A percentile compares a stretch with the other conserved stretches of the same genome.
phyloP scores from a whole-genome alignment of 2,888 invertebrate species.

The Marronus borbonicus region DNA sequence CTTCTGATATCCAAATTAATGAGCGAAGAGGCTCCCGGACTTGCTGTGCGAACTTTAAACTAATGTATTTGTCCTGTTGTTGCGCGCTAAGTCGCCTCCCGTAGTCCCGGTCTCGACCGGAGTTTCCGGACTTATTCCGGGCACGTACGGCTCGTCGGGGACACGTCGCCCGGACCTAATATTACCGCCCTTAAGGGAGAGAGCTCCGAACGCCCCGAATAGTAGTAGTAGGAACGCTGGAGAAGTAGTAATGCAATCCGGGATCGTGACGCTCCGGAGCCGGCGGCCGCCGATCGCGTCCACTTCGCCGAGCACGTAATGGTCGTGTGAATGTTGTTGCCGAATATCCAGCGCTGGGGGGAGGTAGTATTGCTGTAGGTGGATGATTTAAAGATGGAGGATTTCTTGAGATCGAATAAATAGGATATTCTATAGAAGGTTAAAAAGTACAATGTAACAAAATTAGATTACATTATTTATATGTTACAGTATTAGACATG shows the following conservation, averaged over 20 bases:
- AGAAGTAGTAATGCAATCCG: slow-evolving; percentile 1
- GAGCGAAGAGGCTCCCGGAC: background rate
- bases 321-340: too few relatives aligned
- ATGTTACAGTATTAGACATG: too few relatives aligned
- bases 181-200: slow-evolving; percentile 42
- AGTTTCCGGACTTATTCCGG: slow-evolving; percentile 43
- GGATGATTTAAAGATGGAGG: too few relatives aligned
- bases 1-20: slow-evolving; percentile 19
- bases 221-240: background rate
- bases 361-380: too few relatives aligned
- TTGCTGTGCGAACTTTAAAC: background rate
- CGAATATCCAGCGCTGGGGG: too few relatives aligned
- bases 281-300: background rate
- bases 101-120: background rate
- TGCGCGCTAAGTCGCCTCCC: too few relatives aligned
- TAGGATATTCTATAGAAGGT: too few relatives aligned
- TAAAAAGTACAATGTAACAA: too few relatives aligned
- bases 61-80: background rate
- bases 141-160: slow-evolving; percentile 36
- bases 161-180: slow-evolving; percentile 53
- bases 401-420: too few relatives aligned
- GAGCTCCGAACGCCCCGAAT: slow-evolving; percentile 35
- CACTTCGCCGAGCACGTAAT: slow-evolving; percentile 48
- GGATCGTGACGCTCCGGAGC: background rate
- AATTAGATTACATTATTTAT: too few relatives aligned